Base-by-base conservation (phyloP, 2,113 vertebrate genomes). In the Vidua chalybeata region DNA sequence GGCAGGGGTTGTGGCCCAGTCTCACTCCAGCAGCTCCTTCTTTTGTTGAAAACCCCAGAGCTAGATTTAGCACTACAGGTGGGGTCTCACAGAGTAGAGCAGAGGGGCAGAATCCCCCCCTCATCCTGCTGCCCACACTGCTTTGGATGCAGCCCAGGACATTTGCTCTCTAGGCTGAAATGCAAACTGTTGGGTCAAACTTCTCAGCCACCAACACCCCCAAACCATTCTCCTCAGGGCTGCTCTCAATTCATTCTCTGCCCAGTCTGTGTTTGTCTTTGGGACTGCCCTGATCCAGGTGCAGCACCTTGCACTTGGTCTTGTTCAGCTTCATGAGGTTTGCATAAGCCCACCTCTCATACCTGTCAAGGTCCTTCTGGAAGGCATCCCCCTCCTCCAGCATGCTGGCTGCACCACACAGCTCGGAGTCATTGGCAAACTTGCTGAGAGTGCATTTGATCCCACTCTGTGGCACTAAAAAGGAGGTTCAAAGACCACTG, bases 71-170 rank as follows among this genome's bases (percentile, higher is more conserved):
- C 3, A 3, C 2, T 61, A 2, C 20, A 61, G n/a, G 4, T 26
- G 13, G 9, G 7, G 9, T 54, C 11, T 51, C 45, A 21, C 35
- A 73, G 27, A 61, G n/a, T 9, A 30, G 10, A 58, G 35, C 37
- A 66, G 52, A 66, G 22, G 8, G 33, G 28, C 16, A 82, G 39
- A 68, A 48, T 54, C 9, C 48, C 4, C 30, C 31, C n/a, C 24
- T 89, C 6, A 7, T 48, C 13, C 48, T 48, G n/a, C 30, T 76
- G 26, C 1, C 17, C 48, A 69, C 0, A 0, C 17, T 54, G 30
- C 24, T 55, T 35, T 75, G 56, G n/a, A 27, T 62, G 12, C 48
- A 55, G 41, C 16, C 1, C 17, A 35, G 71, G 41, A 48, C 28
- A 69, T 7, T 1, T 59, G 41, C 30, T 31, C 8, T 69, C 30